A percentile compares a stretch with the other conserved stretches of the same genome.
Conservation (phyloP, 1,140 invertebrate genomes). For the Magallana gigas region DNA sequence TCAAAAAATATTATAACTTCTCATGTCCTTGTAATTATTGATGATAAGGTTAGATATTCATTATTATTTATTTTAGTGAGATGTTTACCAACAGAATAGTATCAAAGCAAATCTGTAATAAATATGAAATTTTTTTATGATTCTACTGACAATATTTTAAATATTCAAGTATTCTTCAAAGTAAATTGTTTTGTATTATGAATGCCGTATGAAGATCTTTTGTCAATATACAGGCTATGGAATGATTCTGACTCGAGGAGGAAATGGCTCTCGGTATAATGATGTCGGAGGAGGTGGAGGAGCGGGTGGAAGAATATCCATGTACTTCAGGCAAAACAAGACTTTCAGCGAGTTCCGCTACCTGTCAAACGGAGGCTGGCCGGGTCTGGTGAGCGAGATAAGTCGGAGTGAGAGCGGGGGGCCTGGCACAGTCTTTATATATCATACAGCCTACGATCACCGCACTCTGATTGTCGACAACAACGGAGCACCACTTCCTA, state of each 20-base stretch:
- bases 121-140: too few species aligned
- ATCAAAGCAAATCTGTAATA: too few species aligned
- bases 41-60: too few species aligned
- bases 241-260: slow-evolving; percentile 62
- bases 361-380: slow-evolving; percentile 66
- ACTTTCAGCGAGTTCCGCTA: slow-evolving; percentile 72
- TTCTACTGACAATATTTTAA: too few species aligned
- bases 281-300: slow-evolving; percentile 62
- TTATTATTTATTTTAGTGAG: too few species aligned
- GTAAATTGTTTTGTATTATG: too few species aligned
- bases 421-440: slow-evolving; percentile 70
- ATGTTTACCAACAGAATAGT: too few species aligned
- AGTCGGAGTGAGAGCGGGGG: slow-evolving; percentile 65
- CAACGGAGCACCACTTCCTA: slow-evolving; percentile 61
- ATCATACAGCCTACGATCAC: slow-evolving; percentile 66
- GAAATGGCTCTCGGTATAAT: slow-evolving; percentile 53
- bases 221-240: slow-evolving; percentile 52
- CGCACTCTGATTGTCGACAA: slow-evolving; percentile 71
- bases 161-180: too few species aligned
- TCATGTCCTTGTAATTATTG: too few species aligned
- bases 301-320: slow-evolving; percentile 68
- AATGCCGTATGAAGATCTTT: too few species aligned
- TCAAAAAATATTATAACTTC: too few species aligned
- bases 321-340: slow-evolving; percentile 67
- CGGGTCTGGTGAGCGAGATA: slow-evolving; percentile 52